Evolutionary conservation across 1,140 invertebrate genomes (phyloP).

Genomic region (Adelges cooleyi): DNA sequence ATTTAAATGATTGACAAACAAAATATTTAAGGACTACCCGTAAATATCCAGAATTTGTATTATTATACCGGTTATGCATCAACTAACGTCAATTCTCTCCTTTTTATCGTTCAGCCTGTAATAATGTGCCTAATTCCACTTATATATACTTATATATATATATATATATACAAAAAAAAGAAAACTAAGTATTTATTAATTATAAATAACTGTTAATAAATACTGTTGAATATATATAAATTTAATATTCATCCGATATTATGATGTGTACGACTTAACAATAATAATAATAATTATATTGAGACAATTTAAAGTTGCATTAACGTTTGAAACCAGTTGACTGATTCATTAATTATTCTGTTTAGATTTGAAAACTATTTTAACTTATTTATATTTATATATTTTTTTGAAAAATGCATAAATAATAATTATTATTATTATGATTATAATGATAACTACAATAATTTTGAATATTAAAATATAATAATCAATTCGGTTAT

Average conservation of each 20-base stretch:
- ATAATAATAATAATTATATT: conserved; percentile 21
- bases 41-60: no score
- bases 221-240: conserved; percentile 18
- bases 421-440: background rate
- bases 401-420: conserved; percentile 24
- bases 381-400: conserved; percentile 28
- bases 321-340: conserved; percentile 27
- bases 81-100: background rate
- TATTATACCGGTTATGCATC: no score
- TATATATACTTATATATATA: no score
- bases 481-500: conserved; percentile 16
- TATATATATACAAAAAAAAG: no score
- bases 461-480: conserved; percentile 23
- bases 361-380: conserved; percentile 27
- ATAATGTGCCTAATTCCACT: conserved; percentile 27
- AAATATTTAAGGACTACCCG: no score
- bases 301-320: conserved; percentile 16
- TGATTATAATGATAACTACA: conserved; percentile 21
- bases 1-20: no score
- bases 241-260: conserved; percentile 9
- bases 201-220: conserved; percentile 16
- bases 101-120: background rate
- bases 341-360: conserved; percentile 28
- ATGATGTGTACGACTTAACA: conserved; percentile 3
- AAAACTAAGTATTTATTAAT: conserved; percentile 13